A percentile compares a stretch with the other conserved stretches of the same genome.
These are phyloP conservation scores for Phymorhynchus buccinoides DNA, from an alignment of 1,140 invertebrate genomes.

Conservation along the genomic window DNA sequence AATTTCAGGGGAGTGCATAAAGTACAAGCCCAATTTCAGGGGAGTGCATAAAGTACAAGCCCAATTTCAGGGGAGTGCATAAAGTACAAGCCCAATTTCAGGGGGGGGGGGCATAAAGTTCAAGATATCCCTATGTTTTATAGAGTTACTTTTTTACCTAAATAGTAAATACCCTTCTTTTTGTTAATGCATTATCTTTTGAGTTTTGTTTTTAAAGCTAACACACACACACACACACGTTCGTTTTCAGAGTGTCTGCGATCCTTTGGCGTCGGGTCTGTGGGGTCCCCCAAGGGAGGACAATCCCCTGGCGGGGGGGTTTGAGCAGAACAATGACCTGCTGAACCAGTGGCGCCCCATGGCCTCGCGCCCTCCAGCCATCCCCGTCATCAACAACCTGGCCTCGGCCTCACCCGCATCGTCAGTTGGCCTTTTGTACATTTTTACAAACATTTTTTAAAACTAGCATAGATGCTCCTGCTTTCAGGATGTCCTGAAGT, in stretches of 20 bases:
- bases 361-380: slow-evolving; percentile 1
- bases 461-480: too few relatives aligned
- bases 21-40: too few relatives aligned
- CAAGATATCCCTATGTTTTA: too few relatives aligned
- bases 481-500: too few relatives aligned
- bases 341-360: neutral
- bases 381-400: slow-evolving; percentile 58
- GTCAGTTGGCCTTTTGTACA: neutral
- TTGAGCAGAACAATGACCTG: slow-evolving; percentile 42
- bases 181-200: neutral
- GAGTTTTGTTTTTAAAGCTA: neutral
- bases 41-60: too few relatives aligned
- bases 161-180: neutral
- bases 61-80: too few relatives aligned
- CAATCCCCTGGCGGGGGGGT: neutral
- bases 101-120: too few relatives aligned
- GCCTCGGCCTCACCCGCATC: neutral
- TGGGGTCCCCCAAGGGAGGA: slow-evolving; percentile 3
- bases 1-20: too few relatives aligned
- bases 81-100: too few relatives aligned
- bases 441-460: too few relatives aligned
- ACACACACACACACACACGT: neutral
- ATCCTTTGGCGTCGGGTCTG: slow-evolving; percentile 31
- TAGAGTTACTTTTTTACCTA: too few relatives aligned
- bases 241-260: slow-evolving; percentile 53